Evolutionary conservation across 2,888 invertebrate species (phyloP), one percentile per base, ranked within the genome.

Genomic region (Cheiracanthium punctorium): DNA sequence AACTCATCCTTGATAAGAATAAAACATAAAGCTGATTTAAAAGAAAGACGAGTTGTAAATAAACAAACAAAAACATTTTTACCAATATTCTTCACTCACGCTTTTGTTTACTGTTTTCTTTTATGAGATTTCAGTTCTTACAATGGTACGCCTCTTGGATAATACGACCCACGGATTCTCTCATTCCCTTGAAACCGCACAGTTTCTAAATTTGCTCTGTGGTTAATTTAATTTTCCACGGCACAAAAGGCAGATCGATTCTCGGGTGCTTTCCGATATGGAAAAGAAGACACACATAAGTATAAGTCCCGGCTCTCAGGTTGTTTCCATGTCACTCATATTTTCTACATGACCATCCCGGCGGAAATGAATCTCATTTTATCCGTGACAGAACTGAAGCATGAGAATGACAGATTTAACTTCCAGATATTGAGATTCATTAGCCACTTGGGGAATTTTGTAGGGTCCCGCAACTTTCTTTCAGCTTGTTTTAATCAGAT

Each of bases 181-280:
- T 37, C 5, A 8, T 37, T 37, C 37, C 37, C 12, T 5, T 8
- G 7, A 37, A 37, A 37, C 12, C 12, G 12, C 37, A 8, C 5
- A 8, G 5, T 37, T 12, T 12, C 37, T 37, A 48, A 48, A 48
- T 48, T 48, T 10, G 2, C 48, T 5, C 48, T 17, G 48, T 17
- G 14, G 2, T 48, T 17, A 48, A 10, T 48, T 48, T 48, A 2
- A 48, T 48, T 48, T 48, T 48, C 17, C 14, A 48, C 17, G 8
- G 8, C 48, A 58, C 52, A 75, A 52, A 82, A 75, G 70, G 82
- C 72, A 80, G 73, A 72, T 71, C 76, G 30, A 82, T 76, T 33
- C 43, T 65, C 17, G 32, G 58, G 28, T 65, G 52, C 48, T 82
- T 64, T 43, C 41, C 10, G 30, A 30, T 76, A 30, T 43, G 65